A percentile compares a stretch with the other conserved stretches of the same genome.
Evolutionary conservation across 2,113 vertebrate genomes (phyloP).

Genomic region (Sinocyclocheilus rhinocerous): DNA sequence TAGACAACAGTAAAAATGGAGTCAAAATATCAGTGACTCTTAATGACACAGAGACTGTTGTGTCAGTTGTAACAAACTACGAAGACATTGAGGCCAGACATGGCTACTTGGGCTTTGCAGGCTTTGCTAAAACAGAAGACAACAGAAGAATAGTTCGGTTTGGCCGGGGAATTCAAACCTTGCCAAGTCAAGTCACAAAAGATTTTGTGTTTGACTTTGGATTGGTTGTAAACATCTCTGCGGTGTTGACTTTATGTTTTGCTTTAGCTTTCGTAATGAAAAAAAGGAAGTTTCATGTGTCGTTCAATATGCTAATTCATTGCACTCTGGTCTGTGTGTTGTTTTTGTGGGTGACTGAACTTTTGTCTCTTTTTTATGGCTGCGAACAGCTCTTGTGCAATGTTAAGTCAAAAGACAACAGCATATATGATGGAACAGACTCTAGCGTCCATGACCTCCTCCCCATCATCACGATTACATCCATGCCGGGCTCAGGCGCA

Average conservation of each 20-base stretch:
- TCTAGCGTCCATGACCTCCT: constrained; percentile 57
- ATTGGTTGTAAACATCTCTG: constrained; percentile 77
- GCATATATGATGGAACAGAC: constrained; percentile 39
- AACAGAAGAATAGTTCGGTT: constrained; percentile 75
- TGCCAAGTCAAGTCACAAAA: constrained; percentile 58
- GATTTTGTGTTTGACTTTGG: constrained; percentile 76
- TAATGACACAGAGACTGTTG: constrained; percentile 85
- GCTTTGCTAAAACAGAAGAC: constrained; percentile 80
- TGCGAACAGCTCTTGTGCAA: constrained; percentile 82
- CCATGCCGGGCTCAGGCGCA: constrained; percentile 83
- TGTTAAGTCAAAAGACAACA: constrained; percentile 69
- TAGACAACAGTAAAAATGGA: constrained; percentile 84
- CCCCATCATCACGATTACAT: constrained; percentile 80
- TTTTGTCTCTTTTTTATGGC: constrained; percentile 80
- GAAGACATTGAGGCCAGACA: constrained; percentile 84
- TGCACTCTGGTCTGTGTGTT: constrained; percentile 80
- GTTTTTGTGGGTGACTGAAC: constrained; percentile 80
- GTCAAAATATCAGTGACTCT: constrained; percentile 84
- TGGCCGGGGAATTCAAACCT: constrained; percentile 76
- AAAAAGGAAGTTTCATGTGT: constrained; percentile 80
- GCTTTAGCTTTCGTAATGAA: constrained; percentile 78
- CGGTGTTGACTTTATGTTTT: constrained; percentile 76
- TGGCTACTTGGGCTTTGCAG: constrained; percentile 88
- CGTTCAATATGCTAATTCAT: constrained; percentile 81
- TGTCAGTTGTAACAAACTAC: constrained; percentile 90